A percentile compares a stretch with the other conserved stretches of the same genome.
Conservation (phyloP, 2,888 invertebrate genomes). For the Petrolisthes manimaculis region DNA sequence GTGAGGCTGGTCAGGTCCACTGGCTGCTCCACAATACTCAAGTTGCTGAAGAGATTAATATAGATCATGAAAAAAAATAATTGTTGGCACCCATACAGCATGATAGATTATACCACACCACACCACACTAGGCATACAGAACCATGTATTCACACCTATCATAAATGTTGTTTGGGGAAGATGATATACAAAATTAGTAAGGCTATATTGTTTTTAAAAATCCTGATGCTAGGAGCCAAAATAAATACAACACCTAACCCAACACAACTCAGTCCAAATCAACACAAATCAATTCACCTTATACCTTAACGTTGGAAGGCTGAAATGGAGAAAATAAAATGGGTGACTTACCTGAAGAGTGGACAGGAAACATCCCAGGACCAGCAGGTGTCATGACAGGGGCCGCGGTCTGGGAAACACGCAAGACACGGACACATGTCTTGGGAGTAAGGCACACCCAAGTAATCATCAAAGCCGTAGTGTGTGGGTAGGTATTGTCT, state of each 20-base stretch:
- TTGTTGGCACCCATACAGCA: no score
- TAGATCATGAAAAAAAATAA: neutral
- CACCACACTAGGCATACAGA: neutral
- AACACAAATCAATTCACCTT: no score
- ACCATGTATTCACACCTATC: no score
- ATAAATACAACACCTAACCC: no score
- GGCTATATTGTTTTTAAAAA: no score
- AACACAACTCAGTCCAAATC: no score
- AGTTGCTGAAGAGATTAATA: constrained; percentile 48
- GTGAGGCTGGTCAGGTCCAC: constrained; percentile 65
- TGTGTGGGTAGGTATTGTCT: constrained; percentile 65
- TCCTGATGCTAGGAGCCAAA: no score
- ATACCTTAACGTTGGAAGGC: no score
- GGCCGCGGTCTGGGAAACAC: constrained; percentile 62
- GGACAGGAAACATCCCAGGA: constrained; percentile 62
- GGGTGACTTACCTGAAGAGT: constrained; percentile 50
- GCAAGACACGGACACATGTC: constrained; percentile 67
- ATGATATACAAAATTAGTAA: no score
- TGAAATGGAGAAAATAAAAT: no score
- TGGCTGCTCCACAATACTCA: constrained; percentile 67
- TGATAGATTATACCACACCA: no score
- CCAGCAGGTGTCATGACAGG: constrained; percentile 64
- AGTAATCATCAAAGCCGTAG: constrained; percentile 67
- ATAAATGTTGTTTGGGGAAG: no score
- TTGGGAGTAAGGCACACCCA: constrained; percentile 67